These are phyloP conservation scores for Drosophila elegans DNA, from an alignment of 1,140 invertebrate genomes.

Conservation along the genomic window DNA sequence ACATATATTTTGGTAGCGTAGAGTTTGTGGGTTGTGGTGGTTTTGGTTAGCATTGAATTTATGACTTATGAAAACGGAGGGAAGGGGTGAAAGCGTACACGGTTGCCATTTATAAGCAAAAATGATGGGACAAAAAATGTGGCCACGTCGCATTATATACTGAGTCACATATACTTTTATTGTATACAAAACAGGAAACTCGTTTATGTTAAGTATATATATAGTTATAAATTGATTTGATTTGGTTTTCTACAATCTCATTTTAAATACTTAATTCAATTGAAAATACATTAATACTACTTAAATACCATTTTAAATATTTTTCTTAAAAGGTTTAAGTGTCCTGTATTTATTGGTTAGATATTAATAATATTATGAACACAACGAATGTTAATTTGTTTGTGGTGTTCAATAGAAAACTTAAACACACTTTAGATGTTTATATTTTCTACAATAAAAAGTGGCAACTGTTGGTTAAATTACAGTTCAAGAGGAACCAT, in stretches of 20 bases:
- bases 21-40: constrained; percentile 35
- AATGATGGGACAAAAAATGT: background rate
- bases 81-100: background rate
- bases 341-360: too few species aligned
- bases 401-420: too few species aligned
- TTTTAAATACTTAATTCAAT: too few species aligned
- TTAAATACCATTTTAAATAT: too few species aligned
- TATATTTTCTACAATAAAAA: background rate
- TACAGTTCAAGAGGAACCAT: background rate
- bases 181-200: background rate
- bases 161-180: background rate
- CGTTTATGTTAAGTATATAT: too few species aligned
- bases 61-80: constrained; percentile 20
- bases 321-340: too few species aligned
- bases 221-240: too few species aligned
- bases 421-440: background rate
- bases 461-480: background rate
- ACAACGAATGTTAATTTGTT: too few species aligned
- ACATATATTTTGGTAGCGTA: constrained; percentile 25
- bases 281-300: too few species aligned
- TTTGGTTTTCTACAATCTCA: too few species aligned
- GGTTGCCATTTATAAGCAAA: constrained; percentile 4
- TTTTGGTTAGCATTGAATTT: constrained; percentile 50
- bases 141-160: background rate
- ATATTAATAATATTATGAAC: too few species aligned